These are phyloP conservation scores for Mastomys coucha DNA, from an alignment of 2,113 vertebrate genomes.

Conservation along the genomic window DNA sequence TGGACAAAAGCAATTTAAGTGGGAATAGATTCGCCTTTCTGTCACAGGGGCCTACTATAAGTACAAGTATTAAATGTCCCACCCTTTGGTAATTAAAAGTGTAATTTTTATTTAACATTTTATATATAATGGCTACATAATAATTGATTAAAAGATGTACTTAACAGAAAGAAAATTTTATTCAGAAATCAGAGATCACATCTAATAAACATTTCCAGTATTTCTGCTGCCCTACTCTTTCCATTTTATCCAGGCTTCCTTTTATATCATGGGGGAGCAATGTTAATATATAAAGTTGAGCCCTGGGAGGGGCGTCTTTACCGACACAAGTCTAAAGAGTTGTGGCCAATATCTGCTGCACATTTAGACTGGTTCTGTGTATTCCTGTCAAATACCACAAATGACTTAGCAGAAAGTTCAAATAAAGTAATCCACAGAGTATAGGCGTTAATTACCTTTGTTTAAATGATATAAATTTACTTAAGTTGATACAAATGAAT, in stretches of 20 bases:
- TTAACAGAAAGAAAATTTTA: background rate
- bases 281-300: background rate
- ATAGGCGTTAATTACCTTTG: background rate
- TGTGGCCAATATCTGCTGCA: background rate
- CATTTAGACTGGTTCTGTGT: background rate
- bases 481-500: background rate
- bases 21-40: background rate
- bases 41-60: background rate
- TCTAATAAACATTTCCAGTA: background rate
- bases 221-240: background rate
- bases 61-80: background rate
- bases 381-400: background rate
- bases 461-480: constrained; percentile 15
- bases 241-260: background rate
- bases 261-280: background rate
- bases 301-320: background rate
- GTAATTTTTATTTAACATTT: no score
- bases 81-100: background rate
- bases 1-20: background rate
- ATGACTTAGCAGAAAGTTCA: constrained; percentile 26
- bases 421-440: constrained; percentile 21
- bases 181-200: background rate
- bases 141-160: background rate
- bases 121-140: background rate
- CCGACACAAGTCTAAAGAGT: background rate